phyloP scores from a whole-genome alignment of 2,888 invertebrate genomes.

The Phengaris alcon region DNA sequence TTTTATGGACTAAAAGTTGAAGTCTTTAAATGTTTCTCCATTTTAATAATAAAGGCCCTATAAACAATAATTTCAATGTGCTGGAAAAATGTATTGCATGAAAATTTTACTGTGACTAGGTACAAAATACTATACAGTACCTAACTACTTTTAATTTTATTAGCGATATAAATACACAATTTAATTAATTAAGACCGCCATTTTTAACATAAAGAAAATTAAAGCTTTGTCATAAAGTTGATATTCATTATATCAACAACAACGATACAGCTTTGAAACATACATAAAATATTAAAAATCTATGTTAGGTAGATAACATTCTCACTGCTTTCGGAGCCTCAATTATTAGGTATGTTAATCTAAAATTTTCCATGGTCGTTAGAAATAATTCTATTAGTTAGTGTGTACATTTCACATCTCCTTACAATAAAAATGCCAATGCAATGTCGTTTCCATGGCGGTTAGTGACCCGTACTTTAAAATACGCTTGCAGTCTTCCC shows the following conservation, averaged over 20 bases:
- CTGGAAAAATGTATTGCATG: background rate
- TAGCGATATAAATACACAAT: background rate
- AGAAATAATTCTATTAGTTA: background rate
- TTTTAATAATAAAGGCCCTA: background rate
- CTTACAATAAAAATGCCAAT: slow-evolving; percentile 27
- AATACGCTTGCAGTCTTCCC: slow-evolving; percentile 58
- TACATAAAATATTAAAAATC: too few relatives aligned
- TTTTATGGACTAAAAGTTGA: background rate
- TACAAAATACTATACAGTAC: background rate
- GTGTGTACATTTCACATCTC: background rate
- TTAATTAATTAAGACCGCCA: background rate
- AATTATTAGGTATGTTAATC: too few relatives aligned
- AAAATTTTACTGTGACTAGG: background rate
- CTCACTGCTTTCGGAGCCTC: too few relatives aligned
- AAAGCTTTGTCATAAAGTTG: background rate
- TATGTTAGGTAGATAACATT: too few relatives aligned
- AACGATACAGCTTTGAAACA: too few relatives aligned
- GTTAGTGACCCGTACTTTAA: slow-evolving; percentile 65
- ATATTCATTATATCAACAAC: too few relatives aligned
- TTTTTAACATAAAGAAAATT: background rate
- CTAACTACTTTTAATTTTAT: background rate
- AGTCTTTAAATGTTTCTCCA: background rate
- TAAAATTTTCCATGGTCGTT: too few relatives aligned
- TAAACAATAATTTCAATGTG: background rate
- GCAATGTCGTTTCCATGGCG: slow-evolving; percentile 40